Base-by-base conservation (phyloP, 2,888 invertebrate species). In the Endotricha flammealis region DNA sequence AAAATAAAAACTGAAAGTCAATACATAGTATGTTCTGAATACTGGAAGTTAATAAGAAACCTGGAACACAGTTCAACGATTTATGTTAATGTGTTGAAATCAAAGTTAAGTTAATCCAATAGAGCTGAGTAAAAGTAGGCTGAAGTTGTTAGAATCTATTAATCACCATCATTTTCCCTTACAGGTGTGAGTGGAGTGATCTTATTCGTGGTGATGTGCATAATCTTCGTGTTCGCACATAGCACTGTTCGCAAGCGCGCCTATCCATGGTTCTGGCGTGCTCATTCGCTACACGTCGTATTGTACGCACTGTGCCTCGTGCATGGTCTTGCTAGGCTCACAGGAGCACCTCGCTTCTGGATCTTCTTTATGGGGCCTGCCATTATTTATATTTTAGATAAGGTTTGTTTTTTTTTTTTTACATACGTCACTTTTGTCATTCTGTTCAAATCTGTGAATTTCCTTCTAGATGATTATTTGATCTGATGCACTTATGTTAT, bases 161-260 rank as follows among this genome's bases (percentile, higher is more conserved):
- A n/a, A n/a, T n/a, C n/a, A n/a, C n/a, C n/a, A n/a, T n/a, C n/a
- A n/a, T n/a, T 13, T 3, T n/a, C 2, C 9, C 0, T 53, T 55
- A 1, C 66, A 95, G 96, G 97, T 46, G 74, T 95, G 2, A 95
- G 94, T 1, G 97, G 97, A 7, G 95, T 98, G 0, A 64, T 95
- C 1, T 87, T 98, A 0, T 97, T 96, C 67, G 88, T 95, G 34
- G 92, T 97, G 35, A 97, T 97, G 94, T 94, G 95, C 67, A 93
- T 97, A 35, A 98, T 98, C 53, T 97, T 97, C 67, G 94, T 97
- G n/a, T 98, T 98, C 69, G 97, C 98, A 0, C 96, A 97, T 80
- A 97, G 97, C 0, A 91, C 92, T 2, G 94, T 98, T 42, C 90
- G 98, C 29, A 95, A 96, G 71, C 93, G 95, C 55, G 97, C 97